Evolutionary conservation across 2,888 invertebrate species (phyloP).

Genomic region (Coelinius sp.): DNA sequence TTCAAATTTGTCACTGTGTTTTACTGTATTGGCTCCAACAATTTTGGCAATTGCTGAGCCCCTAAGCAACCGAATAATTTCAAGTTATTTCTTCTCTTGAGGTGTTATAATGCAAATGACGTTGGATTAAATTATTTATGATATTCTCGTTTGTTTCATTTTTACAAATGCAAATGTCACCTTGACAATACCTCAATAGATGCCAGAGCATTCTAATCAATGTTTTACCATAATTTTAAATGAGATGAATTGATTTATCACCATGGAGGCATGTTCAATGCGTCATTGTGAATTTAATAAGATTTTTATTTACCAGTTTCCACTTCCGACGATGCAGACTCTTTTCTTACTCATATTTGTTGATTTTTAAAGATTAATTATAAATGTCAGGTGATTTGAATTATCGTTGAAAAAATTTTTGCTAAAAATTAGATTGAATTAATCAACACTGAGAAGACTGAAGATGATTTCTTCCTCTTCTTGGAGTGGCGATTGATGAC

Average conservation of each 20-base stretch:
- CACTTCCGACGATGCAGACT: constrained; percentile 74
- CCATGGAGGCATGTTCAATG: not conserved
- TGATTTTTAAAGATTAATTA: too few species aligned
- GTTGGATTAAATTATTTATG: not conserved
- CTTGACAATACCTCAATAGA: constrained; percentile 30
- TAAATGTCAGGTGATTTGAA: too few species aligned
- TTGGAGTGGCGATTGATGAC: constrained; percentile 26
- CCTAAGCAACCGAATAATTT: constrained; percentile 75
- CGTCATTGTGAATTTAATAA: not conserved
- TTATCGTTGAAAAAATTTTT: too few species aligned
- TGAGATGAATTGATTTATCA: not conserved
- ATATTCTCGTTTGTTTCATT: not conserved
- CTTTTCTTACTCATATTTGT: constrained; percentile 66
- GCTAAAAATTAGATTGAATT: not conserved
- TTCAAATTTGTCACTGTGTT: constrained; percentile 85
- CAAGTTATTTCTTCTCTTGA: not conserved
- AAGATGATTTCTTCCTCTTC: constrained; percentile 27
- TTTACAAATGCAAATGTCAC: constrained; percentile 28
- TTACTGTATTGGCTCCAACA: constrained; percentile 88
- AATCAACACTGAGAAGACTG: not conserved
- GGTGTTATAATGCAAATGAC: constrained; percentile 4
- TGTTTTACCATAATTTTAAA: not conserved
- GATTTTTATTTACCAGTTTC: constrained; percentile 71
- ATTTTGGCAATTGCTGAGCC: constrained; percentile 99
- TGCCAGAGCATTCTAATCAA: not conserved